Evolutionary conservation across 1,140 invertebrate genomes (phyloP).

Genomic region (Drosophila sturtevanti): DNA sequence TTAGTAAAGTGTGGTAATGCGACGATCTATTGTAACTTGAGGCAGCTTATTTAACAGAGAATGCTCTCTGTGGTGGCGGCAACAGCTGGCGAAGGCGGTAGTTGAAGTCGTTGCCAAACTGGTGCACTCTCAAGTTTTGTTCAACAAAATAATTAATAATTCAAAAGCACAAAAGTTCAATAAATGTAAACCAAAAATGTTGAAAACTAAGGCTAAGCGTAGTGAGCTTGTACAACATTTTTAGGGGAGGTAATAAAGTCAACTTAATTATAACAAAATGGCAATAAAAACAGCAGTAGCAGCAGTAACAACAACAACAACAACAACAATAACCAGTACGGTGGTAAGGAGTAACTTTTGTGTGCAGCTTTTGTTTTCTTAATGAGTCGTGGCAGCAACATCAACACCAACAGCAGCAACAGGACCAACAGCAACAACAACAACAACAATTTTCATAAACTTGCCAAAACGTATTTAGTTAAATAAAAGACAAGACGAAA

Average conservation of each 20-base stretch:
- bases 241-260: slow-evolving; percentile 61
- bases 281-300: slow-evolving; percentile 17
- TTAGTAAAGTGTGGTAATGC: background rate
- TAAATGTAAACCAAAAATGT: slow-evolving; percentile 55
- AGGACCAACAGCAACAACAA: slow-evolving; percentile 34
- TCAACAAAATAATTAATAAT: slow-evolving; percentile 73
- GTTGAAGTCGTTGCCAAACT: slow-evolving; percentile 25
- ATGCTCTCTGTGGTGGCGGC: slow-evolving; percentile 1
- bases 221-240: slow-evolving; percentile 57
- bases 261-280: slow-evolving; percentile 69
- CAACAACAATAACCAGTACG: slow-evolving; percentile 15
- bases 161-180: slow-evolving; percentile 65
- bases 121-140: slow-evolving; percentile 29
- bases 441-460: slow-evolving; percentile 74
- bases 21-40: background rate
- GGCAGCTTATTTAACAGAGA: background rate
- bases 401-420: slow-evolving; percentile 20
- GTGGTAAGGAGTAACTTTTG: slow-evolving; percentile 57
- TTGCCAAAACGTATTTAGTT: slow-evolving; percentile 70
- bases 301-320: slow-evolving; percentile 20
- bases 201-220: slow-evolving; percentile 37
- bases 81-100: slow-evolving; percentile 11
- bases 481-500: slow-evolving; percentile 49
- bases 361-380: slow-evolving; percentile 70
- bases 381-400: slow-evolving; percentile 62